These are phyloP conservation scores for Echiichthys vipera DNA, from an alignment of 2,797 vertebrate genomes.

Conservation along the genomic window DNA sequence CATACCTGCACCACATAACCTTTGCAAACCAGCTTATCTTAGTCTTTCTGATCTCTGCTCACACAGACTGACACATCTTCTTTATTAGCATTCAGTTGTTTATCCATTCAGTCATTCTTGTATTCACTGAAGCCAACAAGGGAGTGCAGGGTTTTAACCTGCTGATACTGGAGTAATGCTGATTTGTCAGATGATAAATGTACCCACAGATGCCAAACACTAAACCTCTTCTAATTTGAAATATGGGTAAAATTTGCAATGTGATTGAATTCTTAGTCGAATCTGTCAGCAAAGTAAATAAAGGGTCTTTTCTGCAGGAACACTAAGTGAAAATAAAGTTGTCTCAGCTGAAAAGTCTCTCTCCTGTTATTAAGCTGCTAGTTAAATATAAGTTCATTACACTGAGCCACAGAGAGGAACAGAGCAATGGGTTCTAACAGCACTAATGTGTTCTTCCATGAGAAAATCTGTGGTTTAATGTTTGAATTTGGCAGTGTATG, in stretches of 20 bases:
- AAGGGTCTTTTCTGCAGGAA: slow-evolving; percentile 45
- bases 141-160: slow-evolving; percentile 14
- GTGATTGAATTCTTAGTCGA: slow-evolving; percentile 37
- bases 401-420: slow-evolving; percentile 1
- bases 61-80: neutral
- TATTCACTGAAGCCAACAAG: slow-evolving; percentile 29
- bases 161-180: slow-evolving; percentile 52
- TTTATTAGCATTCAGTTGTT: slow-evolving; percentile 12
- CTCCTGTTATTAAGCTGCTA: slow-evolving; percentile 23
- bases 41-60: slow-evolving; percentile 5
- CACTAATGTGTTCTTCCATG: slow-evolving; percentile 48
- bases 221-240: slow-evolving; percentile 54
- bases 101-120: slow-evolving; percentile 3
- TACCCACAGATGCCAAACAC: slow-evolving; percentile 43
- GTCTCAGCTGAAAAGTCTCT: slow-evolving; percentile 2
- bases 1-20: neutral
- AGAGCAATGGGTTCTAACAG: slow-evolving; percentile 44
- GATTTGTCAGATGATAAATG: slow-evolving; percentile 56
- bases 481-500: slow-evolving; percentile 18
- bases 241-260: slow-evolving; percentile 46
- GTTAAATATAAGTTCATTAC: slow-evolving; percentile 56
- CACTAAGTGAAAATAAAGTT: slow-evolving; percentile 39
- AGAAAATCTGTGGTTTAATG: slow-evolving; percentile 45
- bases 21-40: slow-evolving; percentile 13
- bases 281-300: slow-evolving; percentile 56